Evolutionary conservation across 2,888 invertebrate species (phyloP), one percentile per base, ranked within the genome.

Genomic region (Dioctria rufipes): DNA sequence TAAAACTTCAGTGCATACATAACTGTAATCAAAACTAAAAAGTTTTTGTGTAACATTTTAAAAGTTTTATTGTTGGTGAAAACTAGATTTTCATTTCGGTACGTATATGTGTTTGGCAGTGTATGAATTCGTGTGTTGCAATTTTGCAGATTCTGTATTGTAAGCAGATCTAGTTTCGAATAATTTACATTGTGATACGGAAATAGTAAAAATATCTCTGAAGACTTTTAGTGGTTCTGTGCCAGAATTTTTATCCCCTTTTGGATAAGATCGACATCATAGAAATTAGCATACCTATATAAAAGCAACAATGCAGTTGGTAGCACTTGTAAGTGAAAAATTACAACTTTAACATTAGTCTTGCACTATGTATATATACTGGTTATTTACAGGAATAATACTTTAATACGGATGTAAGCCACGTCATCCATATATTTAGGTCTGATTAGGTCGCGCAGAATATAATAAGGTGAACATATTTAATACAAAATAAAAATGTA

Each of bases 51-150:
- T 60, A 42, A 75, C 39, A 43, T 13, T 75, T 75, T 43, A 42
- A 25, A 11, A 75, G 73, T 75, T 75, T 60, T 75, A 75, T 75
- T 75, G 60, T 60, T 42, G 60, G 42, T 60, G 73, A 75, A 75
- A 60, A 43, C 42, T 60, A 75, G 60, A 58, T 75, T 75, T 75
- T 69, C 69, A 69, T 69, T 69, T 69, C 51, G 69, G 61, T 37
- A 51, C 49, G 67, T 49, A 51, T 51, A 11, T 39, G 51, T 69
- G 40, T 51, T 25, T 25, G 25, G 25, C 1, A 25, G 25, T 25
- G 25, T 25, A 25, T 25, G 25, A 25, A 25, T 25, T 51, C 25
- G 25, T 37, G 69, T 69, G 69, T 51, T n/a, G 51, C 5, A 51
- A 37, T 69, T 69, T 69, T 69, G 51, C 43, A 49, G 4, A 37